Evolutionary conservation across 2,113 vertebrate species (phyloP).

Genomic region (Opisthocomus hoazin): DNA sequence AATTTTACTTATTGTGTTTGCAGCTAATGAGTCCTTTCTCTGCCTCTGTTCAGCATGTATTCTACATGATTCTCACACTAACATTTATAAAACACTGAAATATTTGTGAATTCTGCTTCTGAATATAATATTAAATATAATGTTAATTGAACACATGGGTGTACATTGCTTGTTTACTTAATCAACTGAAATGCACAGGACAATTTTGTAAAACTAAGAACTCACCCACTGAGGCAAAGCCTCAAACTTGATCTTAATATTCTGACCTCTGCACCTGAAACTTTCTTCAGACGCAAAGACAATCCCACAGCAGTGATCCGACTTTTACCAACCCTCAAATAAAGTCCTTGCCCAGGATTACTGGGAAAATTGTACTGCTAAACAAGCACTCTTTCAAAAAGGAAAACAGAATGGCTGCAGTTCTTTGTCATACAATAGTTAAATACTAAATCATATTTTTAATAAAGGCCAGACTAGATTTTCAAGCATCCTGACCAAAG

Average conservation of each 20-base stretch:
- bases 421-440: background rate
- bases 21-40: background rate
- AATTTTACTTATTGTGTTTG: background rate
- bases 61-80: background rate
- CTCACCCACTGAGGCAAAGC: background rate
- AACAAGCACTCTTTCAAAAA: background rate
- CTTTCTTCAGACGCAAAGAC: background rate
- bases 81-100: background rate
- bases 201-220: background rate
- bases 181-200: background rate
- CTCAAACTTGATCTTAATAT: background rate
- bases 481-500: background rate
- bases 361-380: background rate
- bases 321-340: background rate
- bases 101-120: background rate
- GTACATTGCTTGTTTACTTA: background rate
- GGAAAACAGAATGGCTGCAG: background rate
- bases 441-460: background rate
- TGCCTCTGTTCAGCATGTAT: background rate
- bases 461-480: background rate
- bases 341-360: background rate
- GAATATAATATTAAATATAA: background rate
- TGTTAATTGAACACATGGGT: accelerated
- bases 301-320: background rate
- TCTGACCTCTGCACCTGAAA: background rate